phyloP scores from a whole-genome alignment of 2,113 vertebrate genomes.

The Upupa epops region DNA sequence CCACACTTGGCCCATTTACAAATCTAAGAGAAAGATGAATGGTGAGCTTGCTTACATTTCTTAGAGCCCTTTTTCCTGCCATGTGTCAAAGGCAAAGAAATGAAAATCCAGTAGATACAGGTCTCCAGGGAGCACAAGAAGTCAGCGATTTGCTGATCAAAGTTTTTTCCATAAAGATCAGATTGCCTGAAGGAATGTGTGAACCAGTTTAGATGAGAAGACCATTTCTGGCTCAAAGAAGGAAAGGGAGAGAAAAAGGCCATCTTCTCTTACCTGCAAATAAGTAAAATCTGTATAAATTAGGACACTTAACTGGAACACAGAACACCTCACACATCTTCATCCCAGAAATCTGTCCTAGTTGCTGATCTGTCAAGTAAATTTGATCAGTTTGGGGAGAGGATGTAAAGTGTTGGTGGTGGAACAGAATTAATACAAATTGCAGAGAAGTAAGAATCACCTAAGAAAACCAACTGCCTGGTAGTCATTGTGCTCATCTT shows the following conservation, averaged over 20 bases:
- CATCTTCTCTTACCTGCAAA: neutral
- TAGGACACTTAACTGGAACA: conserved; percentile 28
- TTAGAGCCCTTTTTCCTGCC: conserved; percentile 10
- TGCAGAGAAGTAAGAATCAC: neutral
- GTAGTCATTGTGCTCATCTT: neutral
- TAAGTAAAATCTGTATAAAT: conserved; percentile 25
- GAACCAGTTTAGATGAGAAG: conserved; percentile 60
- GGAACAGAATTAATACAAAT: neutral
- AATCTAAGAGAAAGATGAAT: neutral
- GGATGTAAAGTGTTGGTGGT: too few species aligned
- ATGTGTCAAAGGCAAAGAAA: neutral
- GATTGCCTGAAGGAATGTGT: conserved; percentile 42
- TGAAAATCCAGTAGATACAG: neutral
- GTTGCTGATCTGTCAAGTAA: neutral
- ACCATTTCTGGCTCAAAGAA: conserved; percentile 16
- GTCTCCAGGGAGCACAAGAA: neutral
- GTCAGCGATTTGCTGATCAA: conserved; percentile 44
- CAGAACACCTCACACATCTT: neutral
- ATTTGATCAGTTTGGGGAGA: accelerated
- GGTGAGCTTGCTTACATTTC: neutral
- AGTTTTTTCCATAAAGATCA: conserved; percentile 45
- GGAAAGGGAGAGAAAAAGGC: neutral
- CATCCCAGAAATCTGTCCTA: neutral
- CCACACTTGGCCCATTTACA: conserved; percentile 17
- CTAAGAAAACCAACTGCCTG: neutral